Percentiles rank a stretch among this genome's conserved stretches.
phyloP scores from a whole-genome alignment of 2,113 vertebrate genomes.

The Petaurus breviceps region DNA sequence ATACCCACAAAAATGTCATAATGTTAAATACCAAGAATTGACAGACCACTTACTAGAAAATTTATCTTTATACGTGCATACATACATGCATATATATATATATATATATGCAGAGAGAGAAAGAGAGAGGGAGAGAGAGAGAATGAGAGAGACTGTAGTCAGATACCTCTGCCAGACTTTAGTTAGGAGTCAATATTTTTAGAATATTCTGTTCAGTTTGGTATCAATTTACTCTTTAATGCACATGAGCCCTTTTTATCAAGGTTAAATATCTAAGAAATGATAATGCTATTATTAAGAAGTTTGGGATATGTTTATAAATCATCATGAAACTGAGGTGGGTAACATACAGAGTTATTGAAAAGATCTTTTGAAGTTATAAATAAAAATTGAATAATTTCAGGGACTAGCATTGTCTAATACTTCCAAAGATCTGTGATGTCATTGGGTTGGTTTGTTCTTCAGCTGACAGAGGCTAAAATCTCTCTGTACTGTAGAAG shows the following conservation, averaged over 20 bases:
- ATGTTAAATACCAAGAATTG: neutral
- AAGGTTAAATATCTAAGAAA: neutral
- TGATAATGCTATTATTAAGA: neutral
- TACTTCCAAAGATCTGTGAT: neutral
- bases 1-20: neutral
- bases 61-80: neutral
- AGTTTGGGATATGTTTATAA: neutral
- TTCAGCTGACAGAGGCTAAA: neutral
- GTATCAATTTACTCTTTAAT: neutral
- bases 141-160: neutral
- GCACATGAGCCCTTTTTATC: neutral
- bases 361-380: neutral
- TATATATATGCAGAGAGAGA: too few relatives aligned
- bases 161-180: neutral
- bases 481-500: neutral
- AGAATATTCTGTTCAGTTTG: neutral
- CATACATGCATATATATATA: too few relatives aligned
- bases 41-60: neutral
- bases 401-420: neutral
- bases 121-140: too few relatives aligned
- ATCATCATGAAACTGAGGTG: neutral
- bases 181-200: neutral
- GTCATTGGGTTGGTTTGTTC: neutral
- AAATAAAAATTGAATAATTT: neutral
- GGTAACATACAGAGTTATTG: conserved; percentile 11